phyloP scores from a whole-genome alignment of 2,113 vertebrate species.

The Chionis minor region DNA sequence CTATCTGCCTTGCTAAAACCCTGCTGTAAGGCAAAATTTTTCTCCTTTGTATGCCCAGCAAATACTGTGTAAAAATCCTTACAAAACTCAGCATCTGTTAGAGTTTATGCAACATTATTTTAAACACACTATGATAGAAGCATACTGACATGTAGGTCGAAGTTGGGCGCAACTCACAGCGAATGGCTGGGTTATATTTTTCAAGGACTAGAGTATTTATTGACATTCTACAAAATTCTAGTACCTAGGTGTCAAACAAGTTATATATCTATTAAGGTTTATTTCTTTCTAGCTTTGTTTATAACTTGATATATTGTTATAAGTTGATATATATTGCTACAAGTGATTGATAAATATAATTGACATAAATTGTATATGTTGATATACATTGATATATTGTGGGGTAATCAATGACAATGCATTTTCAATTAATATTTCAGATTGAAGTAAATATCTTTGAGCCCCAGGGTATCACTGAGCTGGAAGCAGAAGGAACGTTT shows the following conservation, averaged over 20 bases:
- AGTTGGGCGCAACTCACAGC: background rate
- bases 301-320: background rate
- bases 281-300: background rate
- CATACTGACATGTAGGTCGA: background rate
- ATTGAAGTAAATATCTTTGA: slow-evolving; percentile 87
- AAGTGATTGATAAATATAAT: background rate
- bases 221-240: background rate
- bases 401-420: background rate
- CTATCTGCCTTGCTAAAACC: background rate
- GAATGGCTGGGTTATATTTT: background rate
- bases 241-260: background rate
- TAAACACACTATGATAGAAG: background rate
- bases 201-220: background rate
- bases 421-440: slow-evolving; percentile 71
- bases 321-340: background rate
- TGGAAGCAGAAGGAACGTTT: slow-evolving; percentile 83
- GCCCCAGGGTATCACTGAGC: slow-evolving; percentile 80
- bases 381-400: background rate
- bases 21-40: background rate
- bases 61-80: background rate
- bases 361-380: background rate
- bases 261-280: background rate
- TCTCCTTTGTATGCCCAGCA: background rate
- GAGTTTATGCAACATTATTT: background rate
- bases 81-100: background rate